Evolutionary conservation across 2,113 vertebrate genomes (phyloP), one percentile per base, ranked within the genome.

Genomic region (Aldabrachelys gigantea): DNA sequence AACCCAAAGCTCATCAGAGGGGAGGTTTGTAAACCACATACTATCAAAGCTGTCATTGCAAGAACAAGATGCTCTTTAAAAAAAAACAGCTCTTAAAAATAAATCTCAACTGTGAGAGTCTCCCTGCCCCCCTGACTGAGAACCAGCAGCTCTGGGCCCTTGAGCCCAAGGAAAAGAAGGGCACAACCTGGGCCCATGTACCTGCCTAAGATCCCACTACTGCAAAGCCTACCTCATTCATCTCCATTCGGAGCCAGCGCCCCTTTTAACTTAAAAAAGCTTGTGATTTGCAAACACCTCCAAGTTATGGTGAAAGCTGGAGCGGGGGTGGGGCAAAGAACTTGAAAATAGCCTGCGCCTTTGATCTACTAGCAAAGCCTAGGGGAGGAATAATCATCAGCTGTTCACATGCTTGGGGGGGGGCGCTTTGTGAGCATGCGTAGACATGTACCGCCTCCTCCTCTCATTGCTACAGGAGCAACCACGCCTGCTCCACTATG

Each of bases 401-500:
- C 65, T 72, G 65, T 22, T 19, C 65, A 72, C 38, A 72, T 21
- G 65, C 17, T 38, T 10, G 8, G 14, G 31, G 35, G 14, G 29
- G 10, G 10, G 31, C 14, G 31, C 53, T 13, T 21, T 21, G 65
- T 10, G 65, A 10, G 65, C 65, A 72, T 5, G 90, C 94, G 84
- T 62, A 52, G 62, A 49, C 38, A 69, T 19, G n/a, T 22, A 19
- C 57, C 29, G 83, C 65, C 49, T 59, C 88, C 9, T 76, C 82
- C 89, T 80, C 87, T 69, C 65, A 22, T 25, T 29, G 14, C 62
- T 5, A 22, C 50, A 3, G 65, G 25, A 41, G 10, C 62, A 41
- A 72, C 88, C 78, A 82, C 96, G 96, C 97, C 65, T 94, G 96
- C 97, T 90, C 89, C 3, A 53, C 27, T 82, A 84, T 93, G 94